These are phyloP conservation scores for Eulimnadia texana DNA, from an alignment of 1,140 invertebrate species.

Conservation along the genomic window DNA sequence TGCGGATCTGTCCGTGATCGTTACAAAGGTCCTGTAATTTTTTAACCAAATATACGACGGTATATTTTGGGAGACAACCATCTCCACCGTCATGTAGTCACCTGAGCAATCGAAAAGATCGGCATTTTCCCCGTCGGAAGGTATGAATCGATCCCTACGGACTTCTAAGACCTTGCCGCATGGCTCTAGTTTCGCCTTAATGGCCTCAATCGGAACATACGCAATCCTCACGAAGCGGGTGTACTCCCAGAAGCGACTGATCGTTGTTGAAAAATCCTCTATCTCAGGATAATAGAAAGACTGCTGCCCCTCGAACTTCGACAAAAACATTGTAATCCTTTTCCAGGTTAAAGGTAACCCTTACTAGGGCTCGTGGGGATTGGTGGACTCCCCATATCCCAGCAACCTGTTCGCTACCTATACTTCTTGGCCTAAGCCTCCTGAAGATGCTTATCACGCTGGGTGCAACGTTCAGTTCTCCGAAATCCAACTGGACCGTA, in stretches of 20 bases:
- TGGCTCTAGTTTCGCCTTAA: too few species aligned
- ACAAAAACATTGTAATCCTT: not conserved
- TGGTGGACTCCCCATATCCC: not conserved
- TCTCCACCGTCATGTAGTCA: too few species aligned
- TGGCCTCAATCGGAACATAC: not conserved
- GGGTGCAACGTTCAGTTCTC: not conserved
- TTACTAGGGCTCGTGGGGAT: not conserved
- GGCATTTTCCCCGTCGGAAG: too few species aligned
- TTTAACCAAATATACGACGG: too few species aligned
- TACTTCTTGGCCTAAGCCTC: not conserved
- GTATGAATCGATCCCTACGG: too few species aligned
- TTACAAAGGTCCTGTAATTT: too few species aligned
- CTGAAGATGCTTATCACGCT: not conserved
- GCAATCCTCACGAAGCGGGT: not conserved
- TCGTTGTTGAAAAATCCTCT: not conserved
- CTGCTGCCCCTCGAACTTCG: not conserved
- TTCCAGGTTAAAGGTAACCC: not conserved
- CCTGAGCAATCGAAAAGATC: too few species aligned
- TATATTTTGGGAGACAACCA: too few species aligned
- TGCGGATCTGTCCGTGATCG: too few species aligned
- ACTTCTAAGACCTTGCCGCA: too few species aligned
- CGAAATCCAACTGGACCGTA: not conserved
- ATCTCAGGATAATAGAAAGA: not conserved
- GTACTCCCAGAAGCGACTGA: not conserved
- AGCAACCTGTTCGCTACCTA: not conserved